Conservation (phyloP, 30 jellyfish, hydroid and myxozoan species). For the Chironex yamaguchii region DNA sequence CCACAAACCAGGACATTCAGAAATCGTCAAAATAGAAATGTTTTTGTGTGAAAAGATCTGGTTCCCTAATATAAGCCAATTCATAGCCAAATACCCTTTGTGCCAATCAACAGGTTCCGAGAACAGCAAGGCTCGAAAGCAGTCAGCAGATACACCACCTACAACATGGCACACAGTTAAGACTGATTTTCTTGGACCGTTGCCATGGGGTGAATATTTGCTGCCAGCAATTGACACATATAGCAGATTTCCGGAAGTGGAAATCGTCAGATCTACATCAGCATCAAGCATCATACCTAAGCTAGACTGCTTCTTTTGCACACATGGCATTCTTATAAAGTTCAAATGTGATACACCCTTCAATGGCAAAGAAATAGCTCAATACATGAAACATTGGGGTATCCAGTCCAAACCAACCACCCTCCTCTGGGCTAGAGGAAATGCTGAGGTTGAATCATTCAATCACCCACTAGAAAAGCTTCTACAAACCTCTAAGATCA, state of each 20-base stretch:
- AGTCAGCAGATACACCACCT: conserved; percentile 47
- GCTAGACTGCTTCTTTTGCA: too few species aligned
- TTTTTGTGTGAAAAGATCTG: conserved; percentile 10
- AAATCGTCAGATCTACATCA: too few species aligned
- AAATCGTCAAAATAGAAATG: not conserved
- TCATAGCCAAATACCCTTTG: conserved; percentile 13
- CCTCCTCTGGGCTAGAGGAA: too few species aligned
- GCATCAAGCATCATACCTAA: too few species aligned
- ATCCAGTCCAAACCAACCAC: too few species aligned
- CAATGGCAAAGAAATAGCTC: too few species aligned
- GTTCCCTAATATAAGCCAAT: conserved; percentile 4
- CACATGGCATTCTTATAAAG: too few species aligned
- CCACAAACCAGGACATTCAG: conserved; percentile 39
- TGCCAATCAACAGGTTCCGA: conserved; percentile 32
- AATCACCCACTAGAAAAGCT: too few species aligned
- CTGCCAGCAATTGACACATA: conserved; percentile 41
- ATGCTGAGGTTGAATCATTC: too few species aligned
- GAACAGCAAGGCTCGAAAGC: conserved; percentile 22
- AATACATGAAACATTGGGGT: too few species aligned
- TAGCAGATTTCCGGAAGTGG: conserved; percentile 28
- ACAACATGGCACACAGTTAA: conserved; percentile 62
- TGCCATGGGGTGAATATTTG: conserved; percentile 44
- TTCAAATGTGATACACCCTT: too few species aligned
- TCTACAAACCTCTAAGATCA: too few species aligned
- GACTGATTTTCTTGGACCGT: conserved; percentile 46